phyloP scores from a whole-genome alignment of 2,113 vertebrate genomes.

The Oenanthe melanoleuca region DNA sequence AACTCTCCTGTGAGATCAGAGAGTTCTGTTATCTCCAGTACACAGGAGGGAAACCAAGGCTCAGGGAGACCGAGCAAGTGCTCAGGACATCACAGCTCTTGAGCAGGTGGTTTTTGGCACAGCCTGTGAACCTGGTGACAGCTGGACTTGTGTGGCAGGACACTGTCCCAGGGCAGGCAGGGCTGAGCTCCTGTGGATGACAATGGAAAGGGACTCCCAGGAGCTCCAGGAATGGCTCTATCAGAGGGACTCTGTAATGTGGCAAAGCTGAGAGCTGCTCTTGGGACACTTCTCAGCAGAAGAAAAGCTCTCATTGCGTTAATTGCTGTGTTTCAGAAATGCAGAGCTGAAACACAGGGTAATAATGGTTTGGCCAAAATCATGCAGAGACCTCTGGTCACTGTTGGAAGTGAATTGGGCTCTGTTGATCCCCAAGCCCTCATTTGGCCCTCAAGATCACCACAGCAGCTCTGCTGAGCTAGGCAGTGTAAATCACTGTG shows the following conservation, averaged over 20 bases:
- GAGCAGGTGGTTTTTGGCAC: background rate
- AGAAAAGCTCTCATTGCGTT: background rate
- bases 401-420: background rate
- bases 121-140: background rate
- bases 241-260: background rate
- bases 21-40: background rate
- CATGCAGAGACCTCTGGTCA: rapidly evolving
- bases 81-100: background rate
- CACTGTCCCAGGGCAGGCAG: background rate
- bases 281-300: background rate
- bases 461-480: background rate
- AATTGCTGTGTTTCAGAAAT: background rate
- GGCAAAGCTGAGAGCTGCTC: background rate
- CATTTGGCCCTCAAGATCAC: background rate
- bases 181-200: background rate
- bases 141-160: background rate
- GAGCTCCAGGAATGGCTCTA: background rate
- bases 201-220: background rate
- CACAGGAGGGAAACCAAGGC: background rate
- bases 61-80: background rate
- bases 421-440: background rate
- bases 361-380: background rate
- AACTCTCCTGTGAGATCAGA: background rate
- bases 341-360: background rate
- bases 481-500: background rate